Percentiles rank a stretch among this genome's conserved stretches.
Conservation (phyloP, 2,888 invertebrate species). For the Polydrusus tereticollis region DNA sequence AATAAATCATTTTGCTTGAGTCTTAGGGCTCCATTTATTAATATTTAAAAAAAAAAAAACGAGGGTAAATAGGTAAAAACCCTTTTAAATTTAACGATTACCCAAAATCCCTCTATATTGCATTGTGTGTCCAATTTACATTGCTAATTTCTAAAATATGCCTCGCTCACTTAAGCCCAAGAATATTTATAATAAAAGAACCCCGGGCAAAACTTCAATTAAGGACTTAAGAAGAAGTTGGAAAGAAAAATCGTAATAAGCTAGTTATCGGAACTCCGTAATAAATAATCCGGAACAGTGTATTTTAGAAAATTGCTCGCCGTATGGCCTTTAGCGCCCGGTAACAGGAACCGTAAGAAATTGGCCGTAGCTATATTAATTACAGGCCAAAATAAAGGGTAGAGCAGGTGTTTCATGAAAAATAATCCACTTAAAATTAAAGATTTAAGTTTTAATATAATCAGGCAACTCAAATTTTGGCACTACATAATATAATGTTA, state of each 20-base stretch:
- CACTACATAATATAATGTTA: too few species aligned
- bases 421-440: too few species aligned
- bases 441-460: too few species aligned
- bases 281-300: constrained; percentile 6
- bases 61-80: neutral
- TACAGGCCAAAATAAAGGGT: too few species aligned
- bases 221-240: constrained; percentile 1
- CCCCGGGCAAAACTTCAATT: constrained; percentile 6
- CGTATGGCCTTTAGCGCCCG: neutral
- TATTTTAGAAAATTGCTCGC: neutral
- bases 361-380: too few species aligned
- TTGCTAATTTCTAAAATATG: constrained; percentile 10
- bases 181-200: constrained; percentile 5
- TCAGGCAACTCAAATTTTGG: too few species aligned
- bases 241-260: constrained; percentile 5
- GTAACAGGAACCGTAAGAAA: neutral
- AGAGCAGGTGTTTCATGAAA: too few species aligned
- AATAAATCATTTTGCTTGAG: too few species aligned
- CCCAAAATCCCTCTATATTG: neutral
- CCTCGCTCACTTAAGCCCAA: neutral
- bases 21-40: too few species aligned
- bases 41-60: neutral
- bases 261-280: constrained; percentile 10
- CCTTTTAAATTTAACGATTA: neutral
- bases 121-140: constrained; percentile 10